Percentiles rank a stretch among this genome's conserved stretches.
Conservation (phyloP, 2,888 invertebrate genomes). For the Pterostichus madidus region DNA sequence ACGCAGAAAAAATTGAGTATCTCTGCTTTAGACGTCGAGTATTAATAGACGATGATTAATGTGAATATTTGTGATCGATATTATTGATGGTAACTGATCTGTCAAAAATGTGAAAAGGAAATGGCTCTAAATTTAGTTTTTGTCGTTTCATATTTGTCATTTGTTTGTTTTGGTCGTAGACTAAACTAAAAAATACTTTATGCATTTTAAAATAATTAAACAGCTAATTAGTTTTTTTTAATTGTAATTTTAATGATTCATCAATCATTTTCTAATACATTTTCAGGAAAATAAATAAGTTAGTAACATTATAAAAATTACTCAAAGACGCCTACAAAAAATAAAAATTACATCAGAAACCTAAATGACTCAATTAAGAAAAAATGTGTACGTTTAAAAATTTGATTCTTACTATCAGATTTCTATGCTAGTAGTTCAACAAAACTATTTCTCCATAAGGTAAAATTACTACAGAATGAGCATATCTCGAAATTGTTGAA, state of each 20-base stretch:
- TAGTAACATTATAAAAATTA: background rate
- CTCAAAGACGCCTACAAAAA: background rate
- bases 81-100: background rate
- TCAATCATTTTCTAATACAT: background rate
- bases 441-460: constrained; percentile 8
- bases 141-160: background rate
- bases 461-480: background rate
- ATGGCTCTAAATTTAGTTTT: background rate
- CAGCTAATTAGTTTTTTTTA: background rate
- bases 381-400: constrained; percentile 22
- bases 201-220: background rate
- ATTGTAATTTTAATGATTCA: constrained; percentile 1
- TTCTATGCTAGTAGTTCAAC: background rate
- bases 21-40: background rate
- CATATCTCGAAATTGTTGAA: constrained; percentile 14
- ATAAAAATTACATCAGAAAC: background rate
- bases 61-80: background rate
- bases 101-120: constrained; percentile 1
- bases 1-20: too few species aligned
- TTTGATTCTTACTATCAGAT: constrained; percentile 24
- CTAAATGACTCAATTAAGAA: constrained; percentile 12
- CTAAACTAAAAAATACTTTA: background rate
- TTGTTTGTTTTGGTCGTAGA: background rate
- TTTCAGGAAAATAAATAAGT: background rate
- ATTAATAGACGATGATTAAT: constrained; percentile 1